Conservation (phyloP, 2,113 vertebrate species). For the Phalacrocorax brasilianus region DNA sequence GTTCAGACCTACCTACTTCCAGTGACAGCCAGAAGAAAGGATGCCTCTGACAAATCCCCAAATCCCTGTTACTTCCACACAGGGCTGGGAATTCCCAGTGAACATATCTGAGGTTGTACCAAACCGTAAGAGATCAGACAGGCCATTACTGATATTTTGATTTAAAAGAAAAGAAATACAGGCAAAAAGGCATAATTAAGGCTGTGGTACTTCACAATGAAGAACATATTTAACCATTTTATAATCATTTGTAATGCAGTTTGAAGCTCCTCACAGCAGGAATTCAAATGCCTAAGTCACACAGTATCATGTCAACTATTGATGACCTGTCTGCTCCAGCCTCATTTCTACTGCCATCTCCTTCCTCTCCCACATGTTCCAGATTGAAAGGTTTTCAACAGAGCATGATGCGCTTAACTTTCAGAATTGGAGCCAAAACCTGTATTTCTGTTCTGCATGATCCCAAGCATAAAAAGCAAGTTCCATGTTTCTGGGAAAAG, state of each 20-base stretch:
- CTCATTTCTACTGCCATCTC: neutral
- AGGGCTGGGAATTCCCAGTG: neutral
- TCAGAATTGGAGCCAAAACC: neutral
- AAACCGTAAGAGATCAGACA: neutral
- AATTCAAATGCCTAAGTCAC: neutral
- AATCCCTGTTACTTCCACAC: neutral
- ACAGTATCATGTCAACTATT: neutral
- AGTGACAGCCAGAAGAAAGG: neutral
- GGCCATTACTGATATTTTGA: neutral
- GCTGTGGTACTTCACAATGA: neutral
- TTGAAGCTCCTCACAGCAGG: neutral
- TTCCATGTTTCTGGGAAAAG: neutral
- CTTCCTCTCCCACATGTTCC: neutral
- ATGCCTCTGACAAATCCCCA: neutral
- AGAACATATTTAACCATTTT: neutral
- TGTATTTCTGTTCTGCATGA: neutral
- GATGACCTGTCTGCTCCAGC: neutral
- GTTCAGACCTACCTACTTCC: neutral
- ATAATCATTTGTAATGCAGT: neutral
- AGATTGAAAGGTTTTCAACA: neutral
- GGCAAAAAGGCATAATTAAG: neutral
- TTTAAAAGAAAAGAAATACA: neutral
- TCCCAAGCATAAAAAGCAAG: neutral
- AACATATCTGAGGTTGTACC: neutral
- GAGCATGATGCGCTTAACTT: neutral